Conservation (phyloP, 2,797 vertebrate species). For the Choloepus didactylus region DNA sequence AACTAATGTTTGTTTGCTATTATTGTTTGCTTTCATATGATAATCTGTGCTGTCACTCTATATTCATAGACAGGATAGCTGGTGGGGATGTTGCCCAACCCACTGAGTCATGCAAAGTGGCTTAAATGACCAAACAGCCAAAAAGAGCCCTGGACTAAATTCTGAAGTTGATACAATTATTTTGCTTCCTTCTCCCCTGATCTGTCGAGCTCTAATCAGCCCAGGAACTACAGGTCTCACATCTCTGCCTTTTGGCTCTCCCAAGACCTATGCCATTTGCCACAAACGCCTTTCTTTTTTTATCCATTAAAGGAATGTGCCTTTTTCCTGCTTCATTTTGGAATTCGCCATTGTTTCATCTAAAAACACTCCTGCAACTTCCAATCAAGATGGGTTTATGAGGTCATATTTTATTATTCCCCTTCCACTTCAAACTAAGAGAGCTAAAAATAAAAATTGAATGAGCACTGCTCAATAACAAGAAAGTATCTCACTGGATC, state of each 20-base stretch:
- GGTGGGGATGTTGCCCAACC: neutral
- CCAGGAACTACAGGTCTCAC: neutral
- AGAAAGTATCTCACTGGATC: neutral
- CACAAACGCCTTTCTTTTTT: neutral
- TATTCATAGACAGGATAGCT: neutral
- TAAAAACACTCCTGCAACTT: neutral
- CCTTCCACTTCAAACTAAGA: neutral
- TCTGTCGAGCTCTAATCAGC: neutral
- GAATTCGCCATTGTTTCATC: neutral
- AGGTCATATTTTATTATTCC: neutral
- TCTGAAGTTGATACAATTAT: neutral
- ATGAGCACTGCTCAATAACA: neutral
- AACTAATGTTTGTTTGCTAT: neutral
- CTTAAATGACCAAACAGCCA: neutral
- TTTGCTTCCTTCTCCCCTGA: neutral
- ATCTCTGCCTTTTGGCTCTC: neutral
- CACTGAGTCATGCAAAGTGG: neutral
- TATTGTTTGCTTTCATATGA: slow-evolving; percentile 24
- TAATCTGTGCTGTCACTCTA: neutral
- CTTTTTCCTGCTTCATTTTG: neutral
- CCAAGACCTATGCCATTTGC: neutral
- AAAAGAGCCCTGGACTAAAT: neutral
- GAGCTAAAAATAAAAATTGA: neutral
- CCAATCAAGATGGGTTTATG: neutral
- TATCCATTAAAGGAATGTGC: neutral